A percentile compares a stretch with the other conserved stretches of the same genome.
These are phyloP conservation scores for Cololabis saira DNA, from an alignment of 2,113 vertebrate species.

Conservation along the genomic window DNA sequence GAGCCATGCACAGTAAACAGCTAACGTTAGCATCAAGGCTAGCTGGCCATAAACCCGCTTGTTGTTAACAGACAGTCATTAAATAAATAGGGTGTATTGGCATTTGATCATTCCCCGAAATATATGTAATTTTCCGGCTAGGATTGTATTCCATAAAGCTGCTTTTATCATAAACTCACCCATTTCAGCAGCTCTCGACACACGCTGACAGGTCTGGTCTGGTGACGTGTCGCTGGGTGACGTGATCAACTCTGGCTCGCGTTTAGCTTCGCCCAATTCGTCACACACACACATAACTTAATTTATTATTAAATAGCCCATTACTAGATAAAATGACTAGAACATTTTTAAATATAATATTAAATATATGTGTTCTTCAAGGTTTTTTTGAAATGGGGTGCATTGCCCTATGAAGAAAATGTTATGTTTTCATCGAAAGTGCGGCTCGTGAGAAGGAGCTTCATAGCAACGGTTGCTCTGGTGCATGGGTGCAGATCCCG, in stretches of 20 bases:
- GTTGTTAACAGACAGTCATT: neutral
- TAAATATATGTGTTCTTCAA: too few relatives aligned
- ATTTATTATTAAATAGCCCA: too few relatives aligned
- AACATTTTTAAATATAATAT: too few relatives aligned
- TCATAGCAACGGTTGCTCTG: neutral
- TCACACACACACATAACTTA: neutral
- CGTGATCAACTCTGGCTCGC: constrained; percentile 22
- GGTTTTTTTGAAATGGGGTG: too few relatives aligned
- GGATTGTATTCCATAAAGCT: too few relatives aligned
- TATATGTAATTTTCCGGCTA: too few relatives aligned
- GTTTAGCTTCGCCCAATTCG: constrained; percentile 35
- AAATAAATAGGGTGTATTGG: too few relatives aligned
- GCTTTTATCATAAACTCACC: constrained; percentile 39
- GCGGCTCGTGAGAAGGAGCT: neutral
- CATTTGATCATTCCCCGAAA: too few relatives aligned
- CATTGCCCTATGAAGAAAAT: neutral
- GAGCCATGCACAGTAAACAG: neutral
- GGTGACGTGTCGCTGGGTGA: constrained; percentile 70
- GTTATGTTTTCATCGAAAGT: constrained; percentile 37
- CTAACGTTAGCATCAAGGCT: constrained; percentile 7
- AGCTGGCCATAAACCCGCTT: neutral
- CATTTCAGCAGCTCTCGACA: constrained; percentile 48
- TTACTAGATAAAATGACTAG: too few relatives aligned
- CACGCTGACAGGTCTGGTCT: constrained; percentile 20
- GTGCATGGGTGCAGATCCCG: too few relatives aligned